Conservation (phyloP, 2,113 vertebrate species). For the Esox niger region DNA sequence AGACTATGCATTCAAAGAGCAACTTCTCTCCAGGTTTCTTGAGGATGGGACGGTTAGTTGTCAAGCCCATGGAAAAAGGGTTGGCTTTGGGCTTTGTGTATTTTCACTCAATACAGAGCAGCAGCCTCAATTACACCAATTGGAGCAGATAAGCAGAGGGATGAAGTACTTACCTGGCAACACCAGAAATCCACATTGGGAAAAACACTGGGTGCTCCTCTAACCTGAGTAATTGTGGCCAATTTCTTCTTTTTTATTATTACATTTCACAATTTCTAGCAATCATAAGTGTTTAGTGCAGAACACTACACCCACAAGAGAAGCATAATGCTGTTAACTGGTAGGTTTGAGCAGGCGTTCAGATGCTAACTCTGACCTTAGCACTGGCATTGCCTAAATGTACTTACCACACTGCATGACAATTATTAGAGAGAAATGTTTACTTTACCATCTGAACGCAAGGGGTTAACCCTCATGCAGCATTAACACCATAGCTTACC, state of each 20-base stretch:
- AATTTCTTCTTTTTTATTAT: slow-evolving; percentile 37
- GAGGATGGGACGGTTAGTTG: not conserved
- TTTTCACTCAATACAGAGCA: slow-evolving; percentile 13
- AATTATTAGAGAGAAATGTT: slow-evolving; percentile 74
- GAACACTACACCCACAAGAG: slow-evolving; percentile 43
- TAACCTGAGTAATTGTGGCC: slow-evolving; percentile 43
- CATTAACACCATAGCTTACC: slow-evolving; percentile 63
- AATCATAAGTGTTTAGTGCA: slow-evolving; percentile 44
- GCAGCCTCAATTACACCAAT: not conserved
- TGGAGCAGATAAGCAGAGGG: not conserved
- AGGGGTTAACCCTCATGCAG: slow-evolving; percentile 75
- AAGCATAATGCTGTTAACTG: slow-evolving; percentile 23
- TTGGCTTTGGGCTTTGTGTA: too few relatives aligned
- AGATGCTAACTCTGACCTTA: slow-evolving; percentile 13
- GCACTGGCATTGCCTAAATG: slow-evolving; percentile 28
- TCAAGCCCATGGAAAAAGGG: not conserved
- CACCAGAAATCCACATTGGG: slow-evolving; percentile 30
- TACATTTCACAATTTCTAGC: slow-evolving; percentile 36
- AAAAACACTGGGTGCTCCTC: slow-evolving; percentile 37
- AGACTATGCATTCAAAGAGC: not conserved
- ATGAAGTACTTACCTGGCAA: slow-evolving; percentile 52
- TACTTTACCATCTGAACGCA: slow-evolving; percentile 70
- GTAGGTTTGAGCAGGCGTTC: slow-evolving; percentile 21
- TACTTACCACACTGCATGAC: slow-evolving; percentile 65
- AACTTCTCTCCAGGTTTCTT: too few relatives aligned